Evolutionary conservation across 2,888 invertebrate genomes (phyloP), one percentile per base, ranked within the genome.

Genomic region (Synergus itoensis): DNA sequence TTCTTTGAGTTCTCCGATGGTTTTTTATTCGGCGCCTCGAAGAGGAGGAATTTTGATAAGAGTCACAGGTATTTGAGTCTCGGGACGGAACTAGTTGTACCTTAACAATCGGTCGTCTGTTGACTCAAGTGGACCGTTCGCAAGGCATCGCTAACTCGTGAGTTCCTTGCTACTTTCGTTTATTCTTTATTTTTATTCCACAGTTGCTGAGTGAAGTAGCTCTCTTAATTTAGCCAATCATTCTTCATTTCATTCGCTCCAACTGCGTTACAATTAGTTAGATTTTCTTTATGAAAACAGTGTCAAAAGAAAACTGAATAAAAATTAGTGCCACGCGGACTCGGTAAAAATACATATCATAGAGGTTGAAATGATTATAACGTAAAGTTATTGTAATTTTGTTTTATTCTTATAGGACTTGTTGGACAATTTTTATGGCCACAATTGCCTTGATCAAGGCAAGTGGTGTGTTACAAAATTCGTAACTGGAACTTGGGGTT

Each of bases 61-160:
- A 75, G 28, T 53, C 41, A 21, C 36, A 81, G 81, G 79, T 81
- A 81, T 28, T 28, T 28, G 28, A 28, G 80, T 80, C 81, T 76
- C 78, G 78, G 78, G 77, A 79, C 79, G 79, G 16, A 75, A 53
- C 76, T 53, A 77, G 78, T 43, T 62, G 76, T 80, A 64, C 62
- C 63, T 76, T 78, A 81, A 81, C 79, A 79, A 79, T 80, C 75
- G 77, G 60, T 77, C 62, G 76, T 57, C 77, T 78, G 77, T 81
- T 80, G 79, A 73, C 64, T 80, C 77, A 64, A 77, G 73, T 77
- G 77, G 67, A 79, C 60, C 60, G 36, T 80, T 76, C 76, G 78
- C 77, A 77, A 77, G 48, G 78, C 53, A 78, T 75, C 78, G 73
- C 78, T 78, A 75, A 78, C 78, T 36, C 62, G 65, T 40, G 41